phyloP scores from a whole-genome alignment of 2,113 vertebrate species.

The human region DNA sequence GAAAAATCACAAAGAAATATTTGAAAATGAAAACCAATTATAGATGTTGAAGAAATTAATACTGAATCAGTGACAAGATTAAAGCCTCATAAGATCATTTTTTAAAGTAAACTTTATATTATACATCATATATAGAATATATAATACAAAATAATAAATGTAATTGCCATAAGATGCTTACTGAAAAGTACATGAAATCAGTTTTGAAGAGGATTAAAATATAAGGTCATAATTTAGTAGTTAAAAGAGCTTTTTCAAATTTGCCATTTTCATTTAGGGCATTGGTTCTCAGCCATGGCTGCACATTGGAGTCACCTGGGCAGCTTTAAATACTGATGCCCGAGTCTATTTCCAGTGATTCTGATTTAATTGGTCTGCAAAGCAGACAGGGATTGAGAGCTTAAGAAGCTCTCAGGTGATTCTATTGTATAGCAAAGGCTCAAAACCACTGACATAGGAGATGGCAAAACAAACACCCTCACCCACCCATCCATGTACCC shows the following conservation, averaged over 20 bases:
- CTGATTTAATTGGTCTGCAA: conserved; percentile 1
- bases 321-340: not conserved
- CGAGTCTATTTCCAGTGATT: not conserved
- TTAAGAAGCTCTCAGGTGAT: not conserved
- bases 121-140: not conserved
- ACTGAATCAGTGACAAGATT: not conserved
- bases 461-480: not conserved
- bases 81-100: not conserved
- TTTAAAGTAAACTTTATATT: not conserved
- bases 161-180: not conserved
- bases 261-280: not conserved
- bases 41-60: not conserved
- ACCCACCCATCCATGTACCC: too few relatives aligned
- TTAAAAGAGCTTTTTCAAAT: not conserved
- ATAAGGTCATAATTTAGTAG: not conserved
- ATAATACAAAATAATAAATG: not conserved
- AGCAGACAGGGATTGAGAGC: not conserved
- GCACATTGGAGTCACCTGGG: not conserved
- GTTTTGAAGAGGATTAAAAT: not conserved
- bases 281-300: not conserved
- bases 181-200: not conserved
- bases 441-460: not conserved
- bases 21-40: not conserved
- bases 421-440: not conserved
- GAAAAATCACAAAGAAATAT: not conserved